Conservation (phyloP, 1,140 invertebrate species). For the Platyura marginata region DNA sequence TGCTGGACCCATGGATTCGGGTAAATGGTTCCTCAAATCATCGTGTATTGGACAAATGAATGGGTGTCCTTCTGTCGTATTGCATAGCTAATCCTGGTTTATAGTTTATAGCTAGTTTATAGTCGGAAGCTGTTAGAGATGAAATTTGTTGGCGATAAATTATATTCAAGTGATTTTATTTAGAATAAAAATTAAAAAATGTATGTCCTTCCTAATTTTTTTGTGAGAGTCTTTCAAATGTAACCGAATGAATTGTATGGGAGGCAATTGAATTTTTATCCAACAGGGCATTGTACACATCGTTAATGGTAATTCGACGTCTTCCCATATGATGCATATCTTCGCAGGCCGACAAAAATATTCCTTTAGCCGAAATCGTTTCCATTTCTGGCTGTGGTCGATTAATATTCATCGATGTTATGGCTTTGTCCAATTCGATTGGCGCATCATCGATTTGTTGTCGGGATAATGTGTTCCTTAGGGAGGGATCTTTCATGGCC, state of each 20-base stretch:
- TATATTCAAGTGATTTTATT: too few relatives aligned
- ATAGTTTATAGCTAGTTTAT: too few relatives aligned
- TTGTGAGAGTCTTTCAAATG: constrained; percentile 34
- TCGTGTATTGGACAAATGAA: too few relatives aligned
- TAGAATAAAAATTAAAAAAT: too few relatives aligned
- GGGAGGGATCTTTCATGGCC: constrained; percentile 16
- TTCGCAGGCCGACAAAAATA: constrained; percentile 20
- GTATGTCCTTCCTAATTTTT: too few relatives aligned
- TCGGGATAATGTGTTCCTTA: constrained; percentile 18
- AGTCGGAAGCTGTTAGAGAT: too few relatives aligned
- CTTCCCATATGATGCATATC: constrained; percentile 22
- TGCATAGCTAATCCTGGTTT: too few relatives aligned
- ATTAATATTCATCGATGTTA: constrained; percentile 26
- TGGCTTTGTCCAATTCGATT: constrained; percentile 30
- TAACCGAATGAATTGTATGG: constrained; percentile 35
- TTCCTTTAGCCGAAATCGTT: constrained; percentile 19
- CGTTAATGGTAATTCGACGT: constrained; percentile 29
- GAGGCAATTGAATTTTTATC: constrained; percentile 34
- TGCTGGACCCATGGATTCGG: too few relatives aligned
- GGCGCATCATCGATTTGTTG: constrained; percentile 26
- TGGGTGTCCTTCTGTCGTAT: too few relatives aligned
- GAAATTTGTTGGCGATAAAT: too few relatives aligned
- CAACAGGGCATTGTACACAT: constrained; percentile 31
- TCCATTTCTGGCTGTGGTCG: constrained; percentile 26
- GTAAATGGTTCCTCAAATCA: too few relatives aligned